Conservation (phyloP, 1,140 invertebrate genomes). For the Eciton burchellii region DNA sequence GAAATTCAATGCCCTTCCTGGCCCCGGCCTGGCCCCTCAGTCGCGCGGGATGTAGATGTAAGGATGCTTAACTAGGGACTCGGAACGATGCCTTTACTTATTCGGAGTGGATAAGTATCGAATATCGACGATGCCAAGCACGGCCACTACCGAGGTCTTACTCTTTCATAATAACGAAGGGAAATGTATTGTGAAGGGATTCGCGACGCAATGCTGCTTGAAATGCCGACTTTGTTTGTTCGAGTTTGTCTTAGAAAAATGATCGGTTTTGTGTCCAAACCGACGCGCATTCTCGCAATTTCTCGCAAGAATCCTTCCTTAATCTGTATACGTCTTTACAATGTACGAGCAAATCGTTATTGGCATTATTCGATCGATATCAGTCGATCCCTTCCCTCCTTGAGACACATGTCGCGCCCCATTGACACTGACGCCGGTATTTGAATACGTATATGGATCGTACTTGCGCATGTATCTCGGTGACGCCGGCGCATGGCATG, state of each 20-base stretch:
- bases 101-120: not conserved
- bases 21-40: not conserved
- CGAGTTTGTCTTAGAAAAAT: no score
- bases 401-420: constrained; percentile 33
- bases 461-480: not conserved
- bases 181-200: not conserved
- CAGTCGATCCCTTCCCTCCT: constrained; percentile 17
- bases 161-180: not conserved
- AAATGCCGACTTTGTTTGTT: no score
- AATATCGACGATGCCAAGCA: not conserved
- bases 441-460: not conserved
- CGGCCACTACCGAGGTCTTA: not conserved
- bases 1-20: constrained; percentile 53
- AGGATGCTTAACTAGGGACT: constrained; percentile 46
- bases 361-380: not conserved
- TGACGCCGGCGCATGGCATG: constrained; percentile 1
- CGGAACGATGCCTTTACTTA: constrained; percentile 16
- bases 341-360: not conserved
- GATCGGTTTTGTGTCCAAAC: no score
- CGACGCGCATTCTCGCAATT: not conserved
- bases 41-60: constrained; percentile 38
- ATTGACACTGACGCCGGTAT: constrained; percentile 20
- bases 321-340: not conserved
- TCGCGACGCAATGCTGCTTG: not conserved
- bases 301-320: not conserved